Base-by-base conservation (phyloP, 2,888 invertebrate species). In the Horisme vitalbata region DNA sequence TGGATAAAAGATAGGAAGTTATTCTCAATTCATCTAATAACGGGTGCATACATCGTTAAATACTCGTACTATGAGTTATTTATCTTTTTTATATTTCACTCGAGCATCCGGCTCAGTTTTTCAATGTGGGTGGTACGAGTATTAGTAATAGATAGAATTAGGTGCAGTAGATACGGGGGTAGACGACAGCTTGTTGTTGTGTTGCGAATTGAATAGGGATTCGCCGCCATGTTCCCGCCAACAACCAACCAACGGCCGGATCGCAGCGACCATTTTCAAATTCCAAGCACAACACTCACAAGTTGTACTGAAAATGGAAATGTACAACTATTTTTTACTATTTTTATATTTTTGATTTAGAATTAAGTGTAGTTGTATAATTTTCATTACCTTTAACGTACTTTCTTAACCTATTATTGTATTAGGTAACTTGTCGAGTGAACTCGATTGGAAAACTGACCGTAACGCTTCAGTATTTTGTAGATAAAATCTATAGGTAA, bases 401-500 rank as follows among this genome's bases (percentile, higher is more conserved):
- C 79, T 85, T 85, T 80, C 79, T 79, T 75, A 71, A 76, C 75
- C 73, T 84, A 83, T 80, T 76, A 79, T 83, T 79, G 79, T 79
- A 77, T 77, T 75, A 77, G 75, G 74, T 79, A 80, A 75, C 62
- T 71, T 72, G 70, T 72, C 71, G 72, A 70, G 66, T 65, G 65
- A 59, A 67, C 78, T 83, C 87, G 75, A 80, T 86, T 87, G 87
- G 79, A 84, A 87, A 83, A 85, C 86, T 88, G 81, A 73, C 79
- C 78, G 79, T 71, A 68, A 72, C 67, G 87, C 84, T 81, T 75
- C 83, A 87, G 88, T 87, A 88, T 89, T 87, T 86, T 89, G 89
- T 89, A 89, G 89, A 88, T 88, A 89, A 87, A 88, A 86, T 89
- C 87, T 89, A 86, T 87, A 75, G n/a, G n/a, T n/a, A n/a, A n/a